These are phyloP conservation scores for Hyles euphorbiae DNA, from an alignment of 1,140 invertebrate species.

Conservation along the genomic window DNA sequence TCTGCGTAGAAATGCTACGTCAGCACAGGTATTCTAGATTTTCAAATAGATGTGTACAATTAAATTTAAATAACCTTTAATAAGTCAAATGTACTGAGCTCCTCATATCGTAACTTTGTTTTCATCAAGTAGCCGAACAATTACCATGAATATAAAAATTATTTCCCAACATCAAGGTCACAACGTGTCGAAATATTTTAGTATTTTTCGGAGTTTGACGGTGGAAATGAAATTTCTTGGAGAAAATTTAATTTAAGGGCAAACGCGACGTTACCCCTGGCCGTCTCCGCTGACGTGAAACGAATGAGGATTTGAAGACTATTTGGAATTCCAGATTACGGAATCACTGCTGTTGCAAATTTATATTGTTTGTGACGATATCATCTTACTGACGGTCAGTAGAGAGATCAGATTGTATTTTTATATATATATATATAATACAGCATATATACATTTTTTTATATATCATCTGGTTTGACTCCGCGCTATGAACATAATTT, in stretches of 20 bases:
- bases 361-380: too few relatives aligned
- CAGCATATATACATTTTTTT: too few relatives aligned
- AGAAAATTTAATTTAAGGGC: conserved; percentile 25
- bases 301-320: conserved; percentile 13
- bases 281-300: conserved; percentile 13
- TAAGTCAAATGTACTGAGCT: too few relatives aligned
- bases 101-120: neutral
- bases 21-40: neutral
- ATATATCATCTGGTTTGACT: too few relatives aligned
- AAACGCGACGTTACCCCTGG: conserved; percentile 18
- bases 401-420: too few relatives aligned
- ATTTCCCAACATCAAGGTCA: neutral
- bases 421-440: too few relatives aligned
- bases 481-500: too few relatives aligned
- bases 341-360: neutral
- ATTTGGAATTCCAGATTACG: neutral
- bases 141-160: neutral
- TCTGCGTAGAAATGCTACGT: too few relatives aligned
- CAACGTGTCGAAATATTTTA: conserved; percentile 11
- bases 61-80: too few relatives aligned
- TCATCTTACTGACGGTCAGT: too few relatives aligned
- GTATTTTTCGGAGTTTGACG: conserved; percentile 6
- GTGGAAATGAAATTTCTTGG: conserved; percentile 28
- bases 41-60: too few relatives aligned
- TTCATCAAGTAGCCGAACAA: too few relatives aligned